Base-by-base conservation (phyloP, 2,113 vertebrate species). In the Ctenomys sociabilis region DNA sequence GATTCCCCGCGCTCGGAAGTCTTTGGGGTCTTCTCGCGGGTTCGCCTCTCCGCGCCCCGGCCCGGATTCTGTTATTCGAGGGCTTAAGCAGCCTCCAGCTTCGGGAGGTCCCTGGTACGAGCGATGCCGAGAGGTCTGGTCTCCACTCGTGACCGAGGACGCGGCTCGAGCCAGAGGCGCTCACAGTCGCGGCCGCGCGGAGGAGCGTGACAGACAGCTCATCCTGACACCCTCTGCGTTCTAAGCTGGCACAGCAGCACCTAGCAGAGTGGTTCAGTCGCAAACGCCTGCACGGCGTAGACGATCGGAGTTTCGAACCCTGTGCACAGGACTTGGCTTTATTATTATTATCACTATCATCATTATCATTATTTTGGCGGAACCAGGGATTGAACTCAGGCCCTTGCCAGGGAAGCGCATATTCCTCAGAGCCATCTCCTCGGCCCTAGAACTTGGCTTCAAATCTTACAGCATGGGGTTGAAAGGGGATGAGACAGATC, bases 1-100 rank as follows among this genome's bases (percentile, higher is more conserved):
- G 8, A 22, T 40, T 11, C 7, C 30, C 13, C 3, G 7, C 6
- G 4, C 11, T 24, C 4, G 32, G 32, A 5, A 75, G 40, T 28
- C 28, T 28, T 32, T 26, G 22, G 49, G 52, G 35, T 63, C 54
- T n/a, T 22, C 37, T 21, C 12, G 7, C 40, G 32, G 57, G 1
- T 52, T 64, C 7, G 45, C 82, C 66, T 6, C 17, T 22, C 72
- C 28, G 45, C 32, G 26, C 26, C 30, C 12, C 5, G 17, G 49
- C 64, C 40, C 7, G 8, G 54, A n/a, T 52, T 19, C 32, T 12
- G 26, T 30, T 45, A 43, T 32, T 24, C 22, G 10, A 7, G 57
- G 14, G 32, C 8, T 17, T 3, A 4, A 6, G 4, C 32, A 0
- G 22, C 7, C 10, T 6, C 32, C 16, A 52, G 19, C 30, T 26